Conservation (phyloP, 2,113 vertebrate species). For the Mesocricetus auratus region DNA sequence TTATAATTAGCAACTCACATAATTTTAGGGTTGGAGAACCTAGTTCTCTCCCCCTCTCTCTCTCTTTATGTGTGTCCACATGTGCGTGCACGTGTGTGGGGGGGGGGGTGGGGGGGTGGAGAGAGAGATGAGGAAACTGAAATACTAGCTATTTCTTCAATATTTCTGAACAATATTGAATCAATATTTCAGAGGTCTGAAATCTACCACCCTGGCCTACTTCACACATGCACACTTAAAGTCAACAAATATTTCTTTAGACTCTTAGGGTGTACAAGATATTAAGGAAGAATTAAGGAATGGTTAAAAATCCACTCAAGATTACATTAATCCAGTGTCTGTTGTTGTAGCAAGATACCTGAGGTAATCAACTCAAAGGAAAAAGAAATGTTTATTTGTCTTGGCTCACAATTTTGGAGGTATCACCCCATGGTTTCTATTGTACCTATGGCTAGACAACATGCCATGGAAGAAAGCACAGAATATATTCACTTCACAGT, state of each 20-base stretch:
- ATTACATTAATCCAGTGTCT: background rate
- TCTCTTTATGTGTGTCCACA: too few species aligned
- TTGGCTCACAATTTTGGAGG: background rate
- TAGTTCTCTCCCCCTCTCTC: too few species aligned
- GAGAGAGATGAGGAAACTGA: background rate
- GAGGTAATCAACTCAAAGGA: background rate
- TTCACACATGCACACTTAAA: conserved; percentile 15
- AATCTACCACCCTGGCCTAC: background rate
- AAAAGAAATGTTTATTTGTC: background rate
- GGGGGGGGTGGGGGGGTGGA: fast-evolving
- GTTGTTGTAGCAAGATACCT: background rate
- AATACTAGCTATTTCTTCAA: background rate
- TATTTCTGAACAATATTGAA: conserved; percentile 19
- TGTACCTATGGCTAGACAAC: background rate
- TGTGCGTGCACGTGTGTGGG: too few species aligned
- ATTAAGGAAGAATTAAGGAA: background rate
- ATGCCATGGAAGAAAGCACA: background rate
- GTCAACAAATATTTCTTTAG: conserved; percentile 33
- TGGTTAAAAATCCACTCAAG: background rate
- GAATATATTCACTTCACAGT: background rate
- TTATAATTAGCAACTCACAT: background rate
- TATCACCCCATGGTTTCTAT: background rate
- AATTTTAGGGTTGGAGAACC: conserved; percentile 13
- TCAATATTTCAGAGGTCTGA: background rate
- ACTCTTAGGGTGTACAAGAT: background rate